Evolutionary conservation across 2,797 vertebrate species (phyloP).

Genomic region (Cossypha polioptera): DNA sequence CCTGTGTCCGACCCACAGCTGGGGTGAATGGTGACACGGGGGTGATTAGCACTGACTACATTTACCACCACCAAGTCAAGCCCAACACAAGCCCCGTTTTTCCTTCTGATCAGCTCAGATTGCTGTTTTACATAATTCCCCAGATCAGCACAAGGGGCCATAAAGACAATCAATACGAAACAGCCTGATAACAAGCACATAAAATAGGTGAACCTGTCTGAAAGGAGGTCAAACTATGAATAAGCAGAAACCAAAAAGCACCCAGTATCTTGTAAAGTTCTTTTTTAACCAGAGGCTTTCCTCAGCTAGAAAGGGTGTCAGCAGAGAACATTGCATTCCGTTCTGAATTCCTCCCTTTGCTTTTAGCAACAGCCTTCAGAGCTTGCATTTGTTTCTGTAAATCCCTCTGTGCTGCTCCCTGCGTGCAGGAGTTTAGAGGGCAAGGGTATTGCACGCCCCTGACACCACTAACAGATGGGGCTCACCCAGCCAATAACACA

Average conservation of each 20-base stretch:
- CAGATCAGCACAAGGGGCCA: background rate
- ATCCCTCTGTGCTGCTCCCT: background rate
- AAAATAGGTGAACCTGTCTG: fast-evolving
- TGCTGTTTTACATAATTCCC: background rate
- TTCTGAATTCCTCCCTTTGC: background rate
- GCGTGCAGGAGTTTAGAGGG: background rate
- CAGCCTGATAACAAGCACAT: background rate
- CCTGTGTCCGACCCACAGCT: background rate
- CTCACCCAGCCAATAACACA: background rate
- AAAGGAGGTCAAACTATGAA: background rate
- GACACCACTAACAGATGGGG: slow-evolving; percentile 16
- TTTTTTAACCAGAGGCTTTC: background rate
- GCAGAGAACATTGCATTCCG: background rate
- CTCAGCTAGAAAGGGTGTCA: background rate
- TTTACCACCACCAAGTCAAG: background rate
- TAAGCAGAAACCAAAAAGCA: background rate
- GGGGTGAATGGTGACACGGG: background rate
- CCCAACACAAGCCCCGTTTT: background rate
- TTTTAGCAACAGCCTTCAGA: background rate
- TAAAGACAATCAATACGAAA: background rate
- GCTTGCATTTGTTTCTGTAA: background rate
- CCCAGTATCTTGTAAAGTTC: background rate
- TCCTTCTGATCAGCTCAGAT: background rate
- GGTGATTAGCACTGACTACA: background rate
- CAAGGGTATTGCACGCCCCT: background rate